Evolutionary conservation across 2,888 invertebrate genomes (phyloP).

Genomic region (Nowickia ferox): DNA sequence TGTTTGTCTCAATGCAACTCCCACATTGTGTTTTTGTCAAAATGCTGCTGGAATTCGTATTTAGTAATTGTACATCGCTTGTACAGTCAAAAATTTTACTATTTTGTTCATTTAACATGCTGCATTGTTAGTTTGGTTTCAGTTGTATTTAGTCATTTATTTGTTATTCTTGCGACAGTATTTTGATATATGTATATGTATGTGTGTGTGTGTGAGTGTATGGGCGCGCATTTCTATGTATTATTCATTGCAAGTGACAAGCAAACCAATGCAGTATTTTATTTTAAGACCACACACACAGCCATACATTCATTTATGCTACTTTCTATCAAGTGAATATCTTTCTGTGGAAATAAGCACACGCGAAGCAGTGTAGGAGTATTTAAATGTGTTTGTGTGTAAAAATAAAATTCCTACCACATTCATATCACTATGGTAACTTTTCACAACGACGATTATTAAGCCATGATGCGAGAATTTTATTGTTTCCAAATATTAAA

Average conservation of each 20-base stretch:
- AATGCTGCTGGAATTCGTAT: conserved; percentile 52
- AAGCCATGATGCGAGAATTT: conserved; percentile 54
- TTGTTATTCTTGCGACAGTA: conserved; percentile 28
- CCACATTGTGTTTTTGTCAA: conserved; percentile 51
- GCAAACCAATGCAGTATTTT: conserved; percentile 62
- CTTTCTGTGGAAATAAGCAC: conserved; percentile 2
- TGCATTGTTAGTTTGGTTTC: conserved; percentile 63
- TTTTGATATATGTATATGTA: neutral
- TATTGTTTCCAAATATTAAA: conserved; percentile 54
- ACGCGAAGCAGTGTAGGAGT: neutral
- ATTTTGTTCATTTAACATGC: conserved; percentile 57
- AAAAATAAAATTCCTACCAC: conserved; percentile 41
- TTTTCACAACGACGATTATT: conserved; percentile 21
- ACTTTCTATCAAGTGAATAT: conserved; percentile 46
- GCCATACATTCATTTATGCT: neutral
- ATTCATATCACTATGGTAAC: conserved; percentile 56
- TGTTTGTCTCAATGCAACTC: conserved; percentile 52
- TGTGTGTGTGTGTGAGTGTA: neutral
- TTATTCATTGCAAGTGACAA: conserved; percentile 58
- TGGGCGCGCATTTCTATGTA: conserved; percentile 23
- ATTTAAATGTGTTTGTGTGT: conserved; percentile 1
- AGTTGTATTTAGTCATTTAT: conserved; percentile 52
- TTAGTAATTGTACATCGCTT: conserved; percentile 55
- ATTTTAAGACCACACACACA: neutral
- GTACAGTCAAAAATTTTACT: conserved; percentile 24